phyloP scores from a whole-genome alignment of 1,140 invertebrate genomes.

The Ridgeia piscesae region DNA sequence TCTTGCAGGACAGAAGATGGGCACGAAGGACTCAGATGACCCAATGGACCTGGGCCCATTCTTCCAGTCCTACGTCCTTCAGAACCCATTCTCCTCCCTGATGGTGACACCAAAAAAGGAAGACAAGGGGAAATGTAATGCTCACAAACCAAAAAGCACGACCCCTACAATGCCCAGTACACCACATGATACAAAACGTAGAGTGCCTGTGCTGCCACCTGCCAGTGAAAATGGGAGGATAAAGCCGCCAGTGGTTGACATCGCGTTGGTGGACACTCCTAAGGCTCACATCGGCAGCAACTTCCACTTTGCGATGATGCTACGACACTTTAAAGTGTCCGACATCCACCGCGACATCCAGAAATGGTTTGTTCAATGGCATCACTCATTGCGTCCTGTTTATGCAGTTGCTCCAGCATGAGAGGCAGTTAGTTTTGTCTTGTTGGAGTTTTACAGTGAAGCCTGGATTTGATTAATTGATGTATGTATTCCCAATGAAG shows the following conservation, averaged over 20 bases:
- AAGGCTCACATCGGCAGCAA: background rate
- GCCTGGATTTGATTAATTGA: too few species aligned
- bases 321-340: background rate
- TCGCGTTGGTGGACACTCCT: background rate
- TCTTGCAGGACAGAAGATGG: background rate
- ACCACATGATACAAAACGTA: background rate
- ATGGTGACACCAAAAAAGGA: background rate
- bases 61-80: background rate
- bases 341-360: background rate
- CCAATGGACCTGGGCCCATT: slow-evolving; percentile 17
- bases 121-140: background rate
- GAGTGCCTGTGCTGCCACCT: background rate
- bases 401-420: background rate
- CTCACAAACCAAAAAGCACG: background rate
- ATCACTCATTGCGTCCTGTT: background rate
- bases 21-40: background rate
- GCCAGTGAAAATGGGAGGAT: background rate
- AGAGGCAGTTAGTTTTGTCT: too few species aligned
- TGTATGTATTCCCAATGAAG: too few species aligned
- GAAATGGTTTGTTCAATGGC: background rate
- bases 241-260: background rate
- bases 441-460: too few species aligned
- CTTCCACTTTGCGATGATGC: background rate
- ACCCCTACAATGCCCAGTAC: background rate
- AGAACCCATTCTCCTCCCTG: background rate